Evolutionary conservation across 2,888 invertebrate genomes (phyloP), one percentile per base, ranked within the genome.

Genomic region (Aplocera efformata): DNA sequence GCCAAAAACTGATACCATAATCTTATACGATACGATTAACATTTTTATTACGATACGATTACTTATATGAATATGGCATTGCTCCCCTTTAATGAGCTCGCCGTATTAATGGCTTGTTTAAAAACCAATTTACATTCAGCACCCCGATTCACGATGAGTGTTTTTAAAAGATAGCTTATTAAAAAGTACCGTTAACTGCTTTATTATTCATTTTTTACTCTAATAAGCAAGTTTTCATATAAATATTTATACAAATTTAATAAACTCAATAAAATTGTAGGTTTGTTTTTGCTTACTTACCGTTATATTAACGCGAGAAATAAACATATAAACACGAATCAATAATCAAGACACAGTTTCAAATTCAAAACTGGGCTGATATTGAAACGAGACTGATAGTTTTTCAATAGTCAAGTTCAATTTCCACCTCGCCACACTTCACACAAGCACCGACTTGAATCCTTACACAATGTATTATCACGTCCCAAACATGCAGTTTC

Each of bases 291-390:
- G 66, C 83, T 79, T 9, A 67, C 83, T 79, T 70, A 85, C 86
- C 86, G 70, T 75, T 60, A 60, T 42, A 23, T 70, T 70, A 72
- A 67, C 58, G 23, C 53, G 57, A 52, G 56, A 63, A n/a, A n/a
- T n/a, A n/a, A n/a, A n/a, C n/a, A n/a, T n/a, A n/a, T 50, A 45
- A 17, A 5, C 13, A 17, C 68, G 65, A 58, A 62, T 72, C 81
- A 86, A 88, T 82, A 86, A 58, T 84, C 86, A 55, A 80, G 66
- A 67, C 80, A 72, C 84, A 82, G 79, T 88, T 86, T 83, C 66
- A 53, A 56, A 58, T 45, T 56, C 58, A 82, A 86, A 88, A 86
- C 83, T 74, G 80, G 50, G 80, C 74, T 72, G 86, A 86, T 88
- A 86, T 79, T 73, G 79, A 79, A 77, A 79, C 71, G 52, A 74